A percentile compares a stretch with the other conserved stretches of the same genome.
phyloP scores from a whole-genome alignment of 2,888 invertebrate species.

The Lamproptera curius region DNA sequence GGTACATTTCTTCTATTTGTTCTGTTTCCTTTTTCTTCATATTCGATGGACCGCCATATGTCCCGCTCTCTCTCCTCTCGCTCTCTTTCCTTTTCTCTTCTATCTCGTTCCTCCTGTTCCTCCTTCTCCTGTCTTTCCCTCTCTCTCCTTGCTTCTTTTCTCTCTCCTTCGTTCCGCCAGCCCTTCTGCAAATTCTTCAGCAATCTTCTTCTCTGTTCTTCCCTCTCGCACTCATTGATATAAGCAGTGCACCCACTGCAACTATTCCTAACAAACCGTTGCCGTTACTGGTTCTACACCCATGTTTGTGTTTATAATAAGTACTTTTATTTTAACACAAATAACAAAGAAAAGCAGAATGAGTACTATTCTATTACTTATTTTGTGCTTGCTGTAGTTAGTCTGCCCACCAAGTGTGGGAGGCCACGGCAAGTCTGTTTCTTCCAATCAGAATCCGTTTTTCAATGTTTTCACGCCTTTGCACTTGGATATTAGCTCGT shows the following conservation, averaged over 20 bases:
- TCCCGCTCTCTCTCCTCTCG: not conserved
- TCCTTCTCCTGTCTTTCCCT: not conserved
- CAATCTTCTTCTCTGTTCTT: not conserved
- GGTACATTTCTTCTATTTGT: too few species aligned
- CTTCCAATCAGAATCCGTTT: slow-evolving; percentile 17
- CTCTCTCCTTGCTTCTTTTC: not conserved
- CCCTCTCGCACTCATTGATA: not conserved
- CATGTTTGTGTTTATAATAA: not conserved
- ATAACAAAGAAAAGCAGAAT: too few species aligned
- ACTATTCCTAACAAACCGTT: not conserved
- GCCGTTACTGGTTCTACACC: not conserved
- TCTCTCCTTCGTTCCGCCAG: not conserved
- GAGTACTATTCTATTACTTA: too few species aligned
- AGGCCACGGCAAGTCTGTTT: slow-evolving; percentile 8
- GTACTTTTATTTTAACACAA: too few species aligned
- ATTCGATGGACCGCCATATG: too few species aligned
- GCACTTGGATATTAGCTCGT: slow-evolving; percentile 15
- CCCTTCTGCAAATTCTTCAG: not conserved
- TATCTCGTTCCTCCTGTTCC: not conserved
- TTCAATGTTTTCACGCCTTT: slow-evolving; percentile 15
- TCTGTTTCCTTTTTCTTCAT: too few species aligned
- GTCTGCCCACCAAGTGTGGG: slow-evolving; percentile 4
- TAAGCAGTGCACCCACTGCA: not conserved
- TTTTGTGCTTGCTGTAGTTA: not conserved
- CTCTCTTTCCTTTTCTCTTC: not conserved